A percentile compares a stretch with the other conserved stretches of the same genome.
These are phyloP conservation scores for Actias luna DNA, from an alignment of 2,888 invertebrate genomes.

Conservation along the genomic window DNA sequence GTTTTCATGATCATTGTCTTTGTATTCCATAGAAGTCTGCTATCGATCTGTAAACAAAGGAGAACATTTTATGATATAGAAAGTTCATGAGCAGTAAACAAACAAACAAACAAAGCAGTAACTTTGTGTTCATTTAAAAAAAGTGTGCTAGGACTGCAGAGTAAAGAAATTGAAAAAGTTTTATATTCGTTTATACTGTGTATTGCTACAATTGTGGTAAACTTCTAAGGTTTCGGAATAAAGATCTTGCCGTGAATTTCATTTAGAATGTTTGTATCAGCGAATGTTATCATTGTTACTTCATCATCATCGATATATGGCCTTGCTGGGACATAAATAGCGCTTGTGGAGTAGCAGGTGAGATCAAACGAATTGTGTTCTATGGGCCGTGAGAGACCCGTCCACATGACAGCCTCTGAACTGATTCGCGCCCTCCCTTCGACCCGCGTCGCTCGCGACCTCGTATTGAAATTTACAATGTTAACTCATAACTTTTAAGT, in stretches of 20 bases:
- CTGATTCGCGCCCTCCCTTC: constrained; percentile 35
- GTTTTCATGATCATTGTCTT: constrained; percentile 60
- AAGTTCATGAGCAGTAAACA: no score
- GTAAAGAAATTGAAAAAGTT: constrained; percentile 26
- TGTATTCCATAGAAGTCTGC: constrained; percentile 37
- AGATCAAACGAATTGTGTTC: constrained; percentile 80
- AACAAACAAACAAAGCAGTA: constrained; percentile 10
- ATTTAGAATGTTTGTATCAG: not conserved
- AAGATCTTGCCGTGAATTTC: not conserved
- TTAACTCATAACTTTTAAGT: constrained; percentile 34
- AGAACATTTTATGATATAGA: constrained; percentile 17
- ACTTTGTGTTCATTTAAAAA: constrained; percentile 6
- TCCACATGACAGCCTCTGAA: constrained; percentile 70
- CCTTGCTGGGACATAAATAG: constrained; percentile 75
- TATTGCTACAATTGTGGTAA: not conserved
- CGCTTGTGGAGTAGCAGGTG: constrained; percentile 62
- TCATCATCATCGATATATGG: constrained; percentile 57
- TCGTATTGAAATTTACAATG: constrained; percentile 34
- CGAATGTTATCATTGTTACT: constrained; percentile 18
- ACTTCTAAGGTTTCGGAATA: not conserved
- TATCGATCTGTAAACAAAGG: constrained; percentile 64
- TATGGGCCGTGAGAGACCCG: constrained; percentile 69
- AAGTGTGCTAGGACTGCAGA: constrained; percentile 14
- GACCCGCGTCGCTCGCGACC: constrained; percentile 31
- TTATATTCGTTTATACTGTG: constrained; percentile 15